Percentiles rank a stretch among this genome's conserved stretches.
phyloP scores from a whole-genome alignment of 2,888 invertebrate genomes.

The Portevinia maculata region DNA sequence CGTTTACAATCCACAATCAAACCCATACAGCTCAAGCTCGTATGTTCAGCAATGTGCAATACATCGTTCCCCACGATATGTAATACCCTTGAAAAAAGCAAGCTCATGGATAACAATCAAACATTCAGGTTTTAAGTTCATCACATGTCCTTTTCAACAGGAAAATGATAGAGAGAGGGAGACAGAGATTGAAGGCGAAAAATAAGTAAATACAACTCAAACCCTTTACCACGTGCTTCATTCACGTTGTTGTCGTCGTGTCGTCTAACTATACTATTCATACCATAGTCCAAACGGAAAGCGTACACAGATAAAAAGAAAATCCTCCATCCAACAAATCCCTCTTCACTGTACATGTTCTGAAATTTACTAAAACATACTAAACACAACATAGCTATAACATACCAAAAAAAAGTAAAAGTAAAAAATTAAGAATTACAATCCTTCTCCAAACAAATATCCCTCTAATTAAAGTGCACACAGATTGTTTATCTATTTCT shows the following conservation, averaged over 20 bases:
- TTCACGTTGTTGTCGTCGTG: constrained; percentile 19
- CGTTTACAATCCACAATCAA: constrained; percentile 66
- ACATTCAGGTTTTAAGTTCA: constrained; percentile 61
- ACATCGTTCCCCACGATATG: constrained; percentile 53
- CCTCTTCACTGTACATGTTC: constrained; percentile 44
- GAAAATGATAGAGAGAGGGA: background rate
- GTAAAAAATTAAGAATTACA: no score
- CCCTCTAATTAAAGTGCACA: constrained; percentile 73
- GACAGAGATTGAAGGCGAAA: background rate
- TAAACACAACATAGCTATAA: no score
- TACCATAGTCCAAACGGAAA: constrained; percentile 33
- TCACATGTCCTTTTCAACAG: constrained; percentile 41
- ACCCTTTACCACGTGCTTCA: constrained; percentile 69
- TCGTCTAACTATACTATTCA: constrained; percentile 32
- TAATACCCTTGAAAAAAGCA: constrained; percentile 58
- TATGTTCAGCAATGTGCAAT: constrained; percentile 42
- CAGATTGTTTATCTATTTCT: constrained; percentile 69
- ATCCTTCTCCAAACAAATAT: constrained; percentile 58
- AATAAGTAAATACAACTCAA: constrained; percentile 35
- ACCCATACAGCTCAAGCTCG: constrained; percentile 28
- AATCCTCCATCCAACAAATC: constrained; percentile 18
- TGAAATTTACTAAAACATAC: constrained; percentile 46
- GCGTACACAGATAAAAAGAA: constrained; percentile 10
- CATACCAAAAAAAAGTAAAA: constrained; percentile 21
- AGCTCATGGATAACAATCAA: constrained; percentile 58